Base-by-base conservation (phyloP, 2,113 vertebrate genomes). In the Rynchops niger region DNA sequence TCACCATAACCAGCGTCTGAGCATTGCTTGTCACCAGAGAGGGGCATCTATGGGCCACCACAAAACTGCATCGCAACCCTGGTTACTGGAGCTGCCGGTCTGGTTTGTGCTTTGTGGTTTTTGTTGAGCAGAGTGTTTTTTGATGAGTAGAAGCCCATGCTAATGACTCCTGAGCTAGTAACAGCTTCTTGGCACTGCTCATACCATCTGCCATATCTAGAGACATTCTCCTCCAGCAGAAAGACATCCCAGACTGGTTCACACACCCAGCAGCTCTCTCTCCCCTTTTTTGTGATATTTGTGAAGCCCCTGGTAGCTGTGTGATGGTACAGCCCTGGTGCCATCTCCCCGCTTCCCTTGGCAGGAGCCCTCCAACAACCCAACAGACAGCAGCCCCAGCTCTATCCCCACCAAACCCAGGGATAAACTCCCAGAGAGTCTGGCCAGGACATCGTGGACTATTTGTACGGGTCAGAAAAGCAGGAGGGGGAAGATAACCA, bases 31-130 rank as follows among this genome's bases (percentile, higher is more conserved):
- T 38, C 56, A 52, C 11, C 16, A 17, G 43, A 12, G 27, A 11
- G 1, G 3, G 49, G 82, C 50, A 30, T 12, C 71, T 43, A 1
- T 0, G 4, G 32, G 38, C 65, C 27, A 9, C 38, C 1, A 8
- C 36, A 36, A 81, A 20, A 42, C 50, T 43, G 50, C 50, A 11
- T 17, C 2, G 1, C 34, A 18, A 0, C 11, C 14, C 22, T 1
- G 6, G 20, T 52, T 17, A 9, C 45, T 11, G 52, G 32, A 62
- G 78, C 43, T 50, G 61, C 59, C 50, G 47, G 19, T 30, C 26
- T 43, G 45, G 11, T 29, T n/a, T 38, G 32, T 29, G 49, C 47
- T 36, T 38, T 67, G 40, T 2, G 27, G 30, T 12, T 55, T 67
- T 18, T 63, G 40, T 19, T 22, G 47, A 74, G 69, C 12, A 56